A percentile compares a stretch with the other conserved stretches of the same genome.
These are phyloP conservation scores for Gobio gobio DNA, from an alignment of 2,113 vertebrate genomes.

Conservation along the genomic window DNA sequence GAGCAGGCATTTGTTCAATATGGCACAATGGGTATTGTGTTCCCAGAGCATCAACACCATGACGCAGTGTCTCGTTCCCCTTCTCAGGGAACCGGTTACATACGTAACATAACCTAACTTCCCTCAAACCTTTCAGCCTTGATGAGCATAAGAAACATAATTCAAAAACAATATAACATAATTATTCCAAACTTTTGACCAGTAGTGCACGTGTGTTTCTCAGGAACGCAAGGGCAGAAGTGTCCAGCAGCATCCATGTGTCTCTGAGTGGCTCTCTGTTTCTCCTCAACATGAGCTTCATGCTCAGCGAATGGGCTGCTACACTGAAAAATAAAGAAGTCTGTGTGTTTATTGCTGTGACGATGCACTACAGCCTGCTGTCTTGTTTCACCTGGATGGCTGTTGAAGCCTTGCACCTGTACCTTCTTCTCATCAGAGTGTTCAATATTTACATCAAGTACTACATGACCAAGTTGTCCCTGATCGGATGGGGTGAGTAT, in stretches of 20 bases:
- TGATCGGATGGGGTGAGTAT: constrained; percentile 74
- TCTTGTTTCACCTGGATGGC: constrained; percentile 76
- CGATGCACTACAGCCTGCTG: constrained; percentile 72
- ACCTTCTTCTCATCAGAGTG: constrained; percentile 71
- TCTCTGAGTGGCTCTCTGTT: constrained; percentile 70
- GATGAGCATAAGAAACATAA: no score
- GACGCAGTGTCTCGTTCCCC: no score
- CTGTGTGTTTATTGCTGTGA: constrained; percentile 66
- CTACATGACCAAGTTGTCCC: constrained; percentile 72
- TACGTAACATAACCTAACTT: no score
- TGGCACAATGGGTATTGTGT: no score
- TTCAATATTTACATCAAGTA: constrained; percentile 70
- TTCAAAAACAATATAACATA: no score
- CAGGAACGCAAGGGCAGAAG: constrained; percentile 61
- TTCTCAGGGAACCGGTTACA: no score
- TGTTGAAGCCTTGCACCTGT: constrained; percentile 74
- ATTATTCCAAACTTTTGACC: neutral
- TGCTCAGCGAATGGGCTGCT: constrained; percentile 71
- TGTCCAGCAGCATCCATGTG: constrained; percentile 66
- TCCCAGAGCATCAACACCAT: no score
- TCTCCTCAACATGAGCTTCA: constrained; percentile 71
- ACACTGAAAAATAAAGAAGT: constrained; percentile 25
- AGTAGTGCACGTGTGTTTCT: neutral
- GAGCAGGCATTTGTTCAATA: no score
- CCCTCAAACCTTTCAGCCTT: no score